Conservation (phyloP, 2,888 invertebrate species). For the Lycaena phlaeas region DNA sequence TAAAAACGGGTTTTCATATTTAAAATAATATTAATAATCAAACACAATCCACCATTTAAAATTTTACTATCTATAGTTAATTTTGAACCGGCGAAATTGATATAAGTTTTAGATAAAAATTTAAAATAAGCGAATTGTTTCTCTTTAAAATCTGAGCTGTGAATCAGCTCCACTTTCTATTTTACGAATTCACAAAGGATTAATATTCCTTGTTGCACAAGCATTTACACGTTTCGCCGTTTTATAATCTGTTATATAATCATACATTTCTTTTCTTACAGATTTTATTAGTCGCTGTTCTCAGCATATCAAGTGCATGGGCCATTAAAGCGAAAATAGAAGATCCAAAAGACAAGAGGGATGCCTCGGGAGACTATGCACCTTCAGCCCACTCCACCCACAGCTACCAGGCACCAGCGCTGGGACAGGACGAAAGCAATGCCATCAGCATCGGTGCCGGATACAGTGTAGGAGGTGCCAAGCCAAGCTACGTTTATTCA, state of each 20-base stretch:
- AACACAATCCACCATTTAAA: too few relatives aligned
- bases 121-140: too few relatives aligned
- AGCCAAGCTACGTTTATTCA: conserved; percentile 41
- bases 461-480: conserved; percentile 59
- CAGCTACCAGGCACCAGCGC: conserved; percentile 27
- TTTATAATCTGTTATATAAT: too few relatives aligned
- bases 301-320: conserved; percentile 49
- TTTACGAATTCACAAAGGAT: background rate
- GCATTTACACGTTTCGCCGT: too few relatives aligned
- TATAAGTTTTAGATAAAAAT: too few relatives aligned
- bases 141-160: too few relatives aligned
- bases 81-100: too few relatives aligned
- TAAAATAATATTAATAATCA: too few relatives aligned
- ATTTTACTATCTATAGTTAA: too few relatives aligned
- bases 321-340: conserved; percentile 41
- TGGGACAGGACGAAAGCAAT: conserved; percentile 50
- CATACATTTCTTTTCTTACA: conserved; percentile 27
- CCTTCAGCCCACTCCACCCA: conserved; percentile 29
- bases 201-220: too few relatives aligned
- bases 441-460: conserved; percentile 61
- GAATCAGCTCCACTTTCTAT: conserved; percentile 4
- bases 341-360: conserved; percentile 57
- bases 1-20: too few relatives aligned
- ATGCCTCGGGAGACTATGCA: conserved; percentile 43
- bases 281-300: conserved; percentile 49